Evolutionary conservation across 2,888 invertebrate genomes (phyloP).

Genomic region (Euproctis similis): DNA sequence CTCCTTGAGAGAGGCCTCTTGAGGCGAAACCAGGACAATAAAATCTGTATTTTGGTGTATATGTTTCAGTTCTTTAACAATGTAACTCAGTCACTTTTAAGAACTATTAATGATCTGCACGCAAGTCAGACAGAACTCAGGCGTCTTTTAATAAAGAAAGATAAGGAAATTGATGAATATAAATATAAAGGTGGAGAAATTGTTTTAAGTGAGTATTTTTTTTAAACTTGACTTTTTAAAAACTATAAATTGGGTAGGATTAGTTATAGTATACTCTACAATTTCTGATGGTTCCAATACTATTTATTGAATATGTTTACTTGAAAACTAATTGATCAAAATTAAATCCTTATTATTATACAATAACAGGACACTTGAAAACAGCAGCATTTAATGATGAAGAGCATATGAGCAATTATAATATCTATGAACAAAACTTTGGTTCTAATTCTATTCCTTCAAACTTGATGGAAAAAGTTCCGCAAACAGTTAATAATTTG

Average conservation of each 20-base stretch:
- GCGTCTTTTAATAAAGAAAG: slow-evolving; percentile 62
- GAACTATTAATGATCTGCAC: slow-evolving; percentile 58
- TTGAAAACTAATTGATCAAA: too few relatives aligned
- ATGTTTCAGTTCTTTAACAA: slow-evolving; percentile 51
- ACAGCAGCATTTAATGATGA: slow-evolving; percentile 39
- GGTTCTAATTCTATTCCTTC: slow-evolving; percentile 24
- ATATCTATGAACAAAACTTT: slow-evolving; percentile 29
- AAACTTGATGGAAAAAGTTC: slow-evolving; percentile 21
- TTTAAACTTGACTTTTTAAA: not conserved
- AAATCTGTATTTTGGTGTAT: too few relatives aligned
- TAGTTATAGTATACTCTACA: too few relatives aligned
- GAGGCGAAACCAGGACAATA: too few relatives aligned
- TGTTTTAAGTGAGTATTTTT: slow-evolving; percentile 50
- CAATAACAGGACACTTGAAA: slow-evolving; percentile 42
- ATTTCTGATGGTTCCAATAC: too few relatives aligned
- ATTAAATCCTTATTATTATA: too few relatives aligned
- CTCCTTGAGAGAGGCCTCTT: too few relatives aligned
- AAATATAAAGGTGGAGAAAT: slow-evolving; percentile 64
- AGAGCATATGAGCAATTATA: slow-evolving; percentile 34
- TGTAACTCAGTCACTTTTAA: slow-evolving; percentile 45
- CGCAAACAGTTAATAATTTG: slow-evolving; percentile 10
- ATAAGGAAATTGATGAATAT: slow-evolving; percentile 73
- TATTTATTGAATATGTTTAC: too few relatives aligned
- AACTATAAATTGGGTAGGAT: not conserved
- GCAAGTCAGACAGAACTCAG: slow-evolving; percentile 56